Evolutionary conservation across 2,113 vertebrate species (phyloP), one percentile per base, ranked within the genome.

Genomic region (Nothobranchius furzeri): DNA sequence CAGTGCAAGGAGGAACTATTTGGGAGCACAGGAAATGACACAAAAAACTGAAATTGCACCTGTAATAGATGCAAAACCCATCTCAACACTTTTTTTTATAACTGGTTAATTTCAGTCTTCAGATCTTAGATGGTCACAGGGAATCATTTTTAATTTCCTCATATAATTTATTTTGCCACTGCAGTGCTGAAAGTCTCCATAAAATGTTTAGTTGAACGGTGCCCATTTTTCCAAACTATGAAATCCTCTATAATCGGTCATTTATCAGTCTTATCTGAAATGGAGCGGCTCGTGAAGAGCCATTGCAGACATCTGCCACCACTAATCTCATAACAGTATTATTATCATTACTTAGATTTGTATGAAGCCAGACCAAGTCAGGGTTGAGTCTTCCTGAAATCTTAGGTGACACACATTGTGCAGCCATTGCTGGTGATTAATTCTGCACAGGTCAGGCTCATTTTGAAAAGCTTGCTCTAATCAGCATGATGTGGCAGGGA

Each of bases 401-500:
- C 9, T 1, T 14, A 20, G n/a, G 43, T 4, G 20, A 25, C 20
- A 8, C 15, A n/a, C 30, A 14, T n/a, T 55, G 36, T 40, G 54
- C 54, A 56, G 14, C 40, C 13, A 17, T n/a, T 40, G 35, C 30
- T 13, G 40, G 54, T 37, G 45, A 60, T 15, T 30, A 13, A 35
- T 46, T 25, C 3, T 46, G 20, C 43, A 46, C 12, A 49, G 30
- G 60, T 10, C 30, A 13, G 13, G 15, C 24, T 35, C 12, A 55
- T 55, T 20, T 40, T 25, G 35, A 48, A 70, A 17, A 17, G 17
- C 3, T 7, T 0, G 9, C 10, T n/a, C 17, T 55, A 70, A 55
- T 55, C 59, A 55, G 25, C 30, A 55, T 10, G 15, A 61, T 60
- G 37, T 60, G 48, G 3, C 48, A 60, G 66, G 10, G 12, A 60